Conservation (phyloP, 1,140 invertebrate genomes). For the Brachionus rubens region DNA sequence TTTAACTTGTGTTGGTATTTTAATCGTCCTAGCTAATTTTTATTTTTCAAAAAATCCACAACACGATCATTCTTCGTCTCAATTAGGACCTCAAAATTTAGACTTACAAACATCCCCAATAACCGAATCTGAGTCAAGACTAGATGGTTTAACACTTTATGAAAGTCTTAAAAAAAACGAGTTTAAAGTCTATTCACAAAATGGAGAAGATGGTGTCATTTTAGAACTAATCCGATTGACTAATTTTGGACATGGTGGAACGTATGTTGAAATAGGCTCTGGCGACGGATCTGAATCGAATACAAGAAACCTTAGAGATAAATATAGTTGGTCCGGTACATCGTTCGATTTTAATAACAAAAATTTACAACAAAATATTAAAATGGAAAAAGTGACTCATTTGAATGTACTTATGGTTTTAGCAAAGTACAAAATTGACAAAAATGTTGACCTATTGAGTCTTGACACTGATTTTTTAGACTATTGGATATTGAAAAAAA, state of each 20-base stretch:
- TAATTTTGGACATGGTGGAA: not conserved
- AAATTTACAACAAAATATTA: not conserved
- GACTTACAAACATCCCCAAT: too few relatives aligned
- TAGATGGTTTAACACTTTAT: not conserved
- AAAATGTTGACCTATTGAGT: slow-evolving; percentile 14
- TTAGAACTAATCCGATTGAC: not conserved
- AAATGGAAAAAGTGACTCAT: slow-evolving; percentile 15
- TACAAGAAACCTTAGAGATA: slow-evolving; percentile 20
- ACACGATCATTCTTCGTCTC: too few relatives aligned
- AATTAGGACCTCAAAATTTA: too few relatives aligned
- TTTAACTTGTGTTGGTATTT: too few relatives aligned
- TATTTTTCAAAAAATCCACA: too few relatives aligned
- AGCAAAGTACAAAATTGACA: not conserved
- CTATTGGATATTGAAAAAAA: slow-evolving; percentile 41
- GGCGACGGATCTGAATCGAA: not conserved
- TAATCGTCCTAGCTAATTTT: too few relatives aligned
- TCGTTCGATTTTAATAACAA: not conserved
- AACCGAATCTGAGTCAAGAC: not conserved
- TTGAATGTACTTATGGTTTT: slow-evolving; percentile 19
- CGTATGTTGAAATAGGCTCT: slow-evolving; percentile 34
- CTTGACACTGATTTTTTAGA: slow-evolving; percentile 27
- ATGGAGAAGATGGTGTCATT: slow-evolving; percentile 44
- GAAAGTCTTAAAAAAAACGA: not conserved
- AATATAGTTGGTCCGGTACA: not conserved
- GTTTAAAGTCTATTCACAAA: slow-evolving; percentile 14